These are phyloP conservation scores for Trissolcus japonicus DNA, from an alignment of 2,888 invertebrate genomes.

Conservation along the genomic window DNA sequence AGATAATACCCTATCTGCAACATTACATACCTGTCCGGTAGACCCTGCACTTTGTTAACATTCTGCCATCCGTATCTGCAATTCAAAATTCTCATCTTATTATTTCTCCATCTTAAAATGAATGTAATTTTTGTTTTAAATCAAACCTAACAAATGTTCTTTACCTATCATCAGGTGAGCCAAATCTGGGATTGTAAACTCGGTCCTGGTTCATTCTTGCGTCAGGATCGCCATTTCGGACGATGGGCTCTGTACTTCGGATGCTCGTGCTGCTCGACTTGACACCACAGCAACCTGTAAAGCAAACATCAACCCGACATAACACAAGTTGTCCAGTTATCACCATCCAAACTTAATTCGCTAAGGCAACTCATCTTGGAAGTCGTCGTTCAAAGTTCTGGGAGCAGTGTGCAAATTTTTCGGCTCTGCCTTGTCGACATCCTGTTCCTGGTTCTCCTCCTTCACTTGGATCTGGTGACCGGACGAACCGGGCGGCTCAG, in stretches of 20 bases:
- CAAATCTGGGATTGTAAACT: constrained; percentile 37
- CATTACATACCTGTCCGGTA: constrained; percentile 47
- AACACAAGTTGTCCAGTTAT: constrained; percentile 1
- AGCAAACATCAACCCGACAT: constrained; percentile 6
- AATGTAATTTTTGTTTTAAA: no score
- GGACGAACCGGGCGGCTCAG: constrained; percentile 27
- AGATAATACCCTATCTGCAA: background rate
- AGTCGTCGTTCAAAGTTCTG: constrained; percentile 39
- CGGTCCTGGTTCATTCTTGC: constrained; percentile 46
- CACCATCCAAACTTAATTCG: constrained; percentile 8
- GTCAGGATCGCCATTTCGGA: constrained; percentile 53
- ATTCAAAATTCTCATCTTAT: background rate
- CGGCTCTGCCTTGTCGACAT: constrained; percentile 18
- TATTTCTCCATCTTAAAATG: background rate
- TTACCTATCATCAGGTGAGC: constrained; percentile 49
- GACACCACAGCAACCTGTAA: constrained; percentile 50
- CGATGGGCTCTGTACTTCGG: constrained; percentile 47
- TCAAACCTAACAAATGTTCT: no score
- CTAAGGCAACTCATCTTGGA: constrained; percentile 47
- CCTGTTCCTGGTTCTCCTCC: constrained; percentile 46
- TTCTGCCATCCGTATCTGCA: constrained; percentile 55
- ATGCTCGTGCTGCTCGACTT: constrained; percentile 32
- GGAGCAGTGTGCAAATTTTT: constrained; percentile 35
- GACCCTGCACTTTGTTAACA: constrained; percentile 33
- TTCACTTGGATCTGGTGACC: constrained; percentile 33